Evolutionary conservation across 2,797 vertebrate genomes (phyloP), one percentile per base, ranked within the genome.

Genomic region (Pachyuromys duprasi): DNA sequence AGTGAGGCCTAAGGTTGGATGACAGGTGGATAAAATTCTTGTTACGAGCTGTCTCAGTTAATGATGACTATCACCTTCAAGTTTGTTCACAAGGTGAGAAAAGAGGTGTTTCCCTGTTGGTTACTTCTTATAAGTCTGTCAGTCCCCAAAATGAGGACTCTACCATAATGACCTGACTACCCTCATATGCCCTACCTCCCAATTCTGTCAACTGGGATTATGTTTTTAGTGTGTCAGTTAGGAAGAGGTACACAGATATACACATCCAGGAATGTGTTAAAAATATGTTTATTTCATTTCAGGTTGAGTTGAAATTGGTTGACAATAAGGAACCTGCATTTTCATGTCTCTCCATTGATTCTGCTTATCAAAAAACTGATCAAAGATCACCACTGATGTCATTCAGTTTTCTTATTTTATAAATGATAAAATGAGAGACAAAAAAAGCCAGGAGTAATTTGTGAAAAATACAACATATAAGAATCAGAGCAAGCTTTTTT

Each of bases 381-480:
- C 49, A 49, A 49, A 49, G 79, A 45, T 45, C 62, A 70, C 8
- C 31, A 60, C 15, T 42, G 1, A 78, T n/a, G 60, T 53, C 57
- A 13, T 65, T n/a, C 33, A 39, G 72, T 4, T 94, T 11, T 86
- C 86, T 67, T 8, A 80, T 49, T 95, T 91, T 42, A 53, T 3
- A 89, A 82, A n/a, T 49, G n/a, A 82, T 74, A 86, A 86, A 86
- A 86, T 96, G 33, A 92, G 42, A 79, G 86, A 11, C 49, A 75
- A 83, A 93, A 93, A 84, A 94, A 78, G 1, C 49, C 67, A 65
- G 53, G 49, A 65, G 63, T 69, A 79, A 74, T 36, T 95, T 24
- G 92, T 65, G 17, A 90, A 89, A 95, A 97, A 15, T 45, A 86
- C 11, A 87, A 7, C 7, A 74, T 49, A 70, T 18, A 70, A 92